Evolutionary conservation across 2,797 vertebrate genomes (phyloP).

Genomic region (Manis pentadactyla): DNA sequence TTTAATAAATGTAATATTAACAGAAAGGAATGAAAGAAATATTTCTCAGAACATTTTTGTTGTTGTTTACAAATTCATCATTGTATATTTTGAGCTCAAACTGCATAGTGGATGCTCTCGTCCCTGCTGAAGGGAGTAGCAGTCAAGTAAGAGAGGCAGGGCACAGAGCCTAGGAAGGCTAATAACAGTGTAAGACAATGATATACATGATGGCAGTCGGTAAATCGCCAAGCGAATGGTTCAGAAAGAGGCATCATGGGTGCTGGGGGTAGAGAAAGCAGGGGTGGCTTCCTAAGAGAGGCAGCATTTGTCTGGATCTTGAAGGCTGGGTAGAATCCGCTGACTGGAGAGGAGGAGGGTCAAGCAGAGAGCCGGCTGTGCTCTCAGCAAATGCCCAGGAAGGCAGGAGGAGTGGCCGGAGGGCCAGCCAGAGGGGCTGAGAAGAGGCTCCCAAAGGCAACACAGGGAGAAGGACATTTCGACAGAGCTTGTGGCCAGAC

Average conservation of each 20-base stretch:
- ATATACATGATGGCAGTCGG: neutral
- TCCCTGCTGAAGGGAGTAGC: neutral
- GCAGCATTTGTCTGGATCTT: neutral
- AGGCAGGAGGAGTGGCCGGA: neutral
- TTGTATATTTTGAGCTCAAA: neutral
- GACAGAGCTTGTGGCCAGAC: neutral
- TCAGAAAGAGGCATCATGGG: neutral
- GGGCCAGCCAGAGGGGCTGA: neutral
- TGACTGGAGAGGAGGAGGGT: neutral
- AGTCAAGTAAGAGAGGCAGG: neutral
- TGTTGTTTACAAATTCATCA: neutral
- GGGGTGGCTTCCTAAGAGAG: neutral
- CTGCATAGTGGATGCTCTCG: neutral
- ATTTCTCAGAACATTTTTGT: neutral
- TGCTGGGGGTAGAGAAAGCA: neutral
- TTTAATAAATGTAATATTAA: slow-evolving; percentile 23
- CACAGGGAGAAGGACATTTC: neutral
- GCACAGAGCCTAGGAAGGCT: neutral
- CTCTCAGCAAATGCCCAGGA: neutral
- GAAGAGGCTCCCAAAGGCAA: neutral
- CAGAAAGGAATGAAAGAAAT: slow-evolving; percentile 28
- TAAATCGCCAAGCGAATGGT: neutral
- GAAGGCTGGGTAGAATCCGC: neutral
- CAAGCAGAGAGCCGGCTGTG: neutral
- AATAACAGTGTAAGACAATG: neutral